These are phyloP conservation scores for Bombus huntii DNA, from an alignment of 1,140 invertebrate genomes.

Conservation along the genomic window DNA sequence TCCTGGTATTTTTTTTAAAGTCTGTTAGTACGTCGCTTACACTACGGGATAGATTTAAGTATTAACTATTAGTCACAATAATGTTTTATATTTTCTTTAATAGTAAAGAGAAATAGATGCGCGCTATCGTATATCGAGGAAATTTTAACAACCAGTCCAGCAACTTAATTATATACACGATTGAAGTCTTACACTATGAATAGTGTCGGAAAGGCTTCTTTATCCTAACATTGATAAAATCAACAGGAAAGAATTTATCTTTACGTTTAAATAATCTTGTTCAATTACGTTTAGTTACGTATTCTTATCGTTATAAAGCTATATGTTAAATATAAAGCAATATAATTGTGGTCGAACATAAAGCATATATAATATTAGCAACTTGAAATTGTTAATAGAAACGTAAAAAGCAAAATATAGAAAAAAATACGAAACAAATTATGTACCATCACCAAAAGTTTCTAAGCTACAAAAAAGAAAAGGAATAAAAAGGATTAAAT, in stretches of 20 bases:
- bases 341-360: not conserved
- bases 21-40: slow-evolving; percentile 70
- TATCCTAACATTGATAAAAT: slow-evolving; percentile 31
- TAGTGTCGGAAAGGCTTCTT: not conserved
- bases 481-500: not conserved
- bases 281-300: not conserved
- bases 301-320: not conserved
- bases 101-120: slow-evolving; percentile 67
- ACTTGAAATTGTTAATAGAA: not conserved
- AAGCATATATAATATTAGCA: not conserved
- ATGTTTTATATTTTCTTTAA: slow-evolving; percentile 59
- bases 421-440: not conserved
- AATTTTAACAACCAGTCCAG: slow-evolving; percentile 32
- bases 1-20: slow-evolving; percentile 61
- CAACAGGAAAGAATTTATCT: not conserved
- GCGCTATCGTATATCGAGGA: slow-evolving; percentile 57
- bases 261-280: not conserved
- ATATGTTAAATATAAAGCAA: not conserved
- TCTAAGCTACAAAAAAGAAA: not conserved
- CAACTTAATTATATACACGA: slow-evolving; percentile 45
- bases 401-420: not conserved
- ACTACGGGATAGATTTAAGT: slow-evolving; percentile 55
- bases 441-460: slow-evolving; percentile 7
- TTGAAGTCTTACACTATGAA: slow-evolving; percentile 15
- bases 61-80: slow-evolving; percentile 47